A percentile compares a stretch with the other conserved stretches of the same genome.
Evolutionary conservation across 1,140 invertebrate species (phyloP).

Genomic region (Eulimnadia texana): DNA sequence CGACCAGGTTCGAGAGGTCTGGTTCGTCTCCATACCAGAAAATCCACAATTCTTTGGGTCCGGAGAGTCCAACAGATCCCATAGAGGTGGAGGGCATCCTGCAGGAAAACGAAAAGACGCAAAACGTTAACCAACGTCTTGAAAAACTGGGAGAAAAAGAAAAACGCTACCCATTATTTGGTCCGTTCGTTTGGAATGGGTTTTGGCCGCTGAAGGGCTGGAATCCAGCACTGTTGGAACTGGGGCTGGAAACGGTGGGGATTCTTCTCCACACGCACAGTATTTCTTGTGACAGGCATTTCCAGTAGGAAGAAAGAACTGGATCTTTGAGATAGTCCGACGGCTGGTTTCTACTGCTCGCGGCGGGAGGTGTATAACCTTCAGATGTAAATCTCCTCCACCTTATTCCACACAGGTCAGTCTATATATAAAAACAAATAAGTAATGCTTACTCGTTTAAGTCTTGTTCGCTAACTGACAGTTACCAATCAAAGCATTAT

Average conservation of each 20-base stretch:
- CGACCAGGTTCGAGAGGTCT: slow-evolving; percentile 39
- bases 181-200: neutral
- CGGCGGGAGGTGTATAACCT: slow-evolving; percentile 10
- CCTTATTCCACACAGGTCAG: slow-evolving; percentile 96
- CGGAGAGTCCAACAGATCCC: slow-evolving; percentile 16
- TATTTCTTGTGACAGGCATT: slow-evolving; percentile 84
- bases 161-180: neutral
- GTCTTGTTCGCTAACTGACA: too few species aligned
- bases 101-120: too few species aligned
- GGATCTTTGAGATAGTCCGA: slow-evolving; percentile 74
- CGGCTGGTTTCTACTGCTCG: slow-evolving; percentile 14
- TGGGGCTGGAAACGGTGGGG: slow-evolving; percentile 19
- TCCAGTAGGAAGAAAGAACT: slow-evolving; percentile 78
- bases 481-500: too few species aligned
- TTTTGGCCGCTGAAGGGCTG: neutral
- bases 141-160: neutral
- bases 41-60: slow-evolving; percentile 90
- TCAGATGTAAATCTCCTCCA: slow-evolving; percentile 86
- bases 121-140: too few species aligned
- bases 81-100: slow-evolving; percentile 11
- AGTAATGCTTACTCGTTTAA: too few species aligned
- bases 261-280: slow-evolving; percentile 86
- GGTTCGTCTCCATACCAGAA: slow-evolving; percentile 99
- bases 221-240: neutral
- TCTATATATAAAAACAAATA: slow-evolving; percentile 46